These are phyloP conservation scores for Monochamus alternatus DNA, from an alignment of 2,888 invertebrate species.

Conservation along the genomic window DNA sequence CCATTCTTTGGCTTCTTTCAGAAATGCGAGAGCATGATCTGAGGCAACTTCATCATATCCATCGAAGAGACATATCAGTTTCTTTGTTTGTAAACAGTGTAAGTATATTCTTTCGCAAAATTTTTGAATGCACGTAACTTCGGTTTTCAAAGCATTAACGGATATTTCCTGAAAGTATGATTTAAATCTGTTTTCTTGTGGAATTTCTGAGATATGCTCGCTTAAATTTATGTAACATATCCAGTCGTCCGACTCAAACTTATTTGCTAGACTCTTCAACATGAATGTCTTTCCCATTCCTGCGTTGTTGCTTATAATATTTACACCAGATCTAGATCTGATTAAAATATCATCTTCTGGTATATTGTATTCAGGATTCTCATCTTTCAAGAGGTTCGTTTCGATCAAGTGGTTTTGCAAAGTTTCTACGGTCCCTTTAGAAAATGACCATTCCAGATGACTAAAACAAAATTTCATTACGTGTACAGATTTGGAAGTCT, in stretches of 20 bases:
- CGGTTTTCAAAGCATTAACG: not conserved
- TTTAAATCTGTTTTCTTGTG: not conserved
- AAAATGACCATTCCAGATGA: slow-evolving; percentile 24
- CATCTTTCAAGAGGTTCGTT: not conserved
- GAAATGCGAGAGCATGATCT: slow-evolving; percentile 15
- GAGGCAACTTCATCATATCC: slow-evolving; percentile 37
- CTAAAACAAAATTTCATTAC: not conserved
- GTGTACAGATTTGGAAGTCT: not conserved
- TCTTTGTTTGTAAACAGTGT: slow-evolving; percentile 1
- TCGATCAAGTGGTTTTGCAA: slow-evolving; percentile 11
- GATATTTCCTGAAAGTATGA: slow-evolving; percentile 4
- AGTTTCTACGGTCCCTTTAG: slow-evolving; percentile 24
- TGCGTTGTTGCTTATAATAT: slow-evolving; percentile 33
- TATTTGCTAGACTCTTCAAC: slow-evolving; percentile 28
- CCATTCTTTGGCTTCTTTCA: not conserved
- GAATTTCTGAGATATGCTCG: slow-evolving; percentile 16
- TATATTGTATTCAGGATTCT: not conserved
- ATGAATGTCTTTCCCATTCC: slow-evolving; percentile 38
- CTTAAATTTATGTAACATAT: slow-evolving; percentile 29
- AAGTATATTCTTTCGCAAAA: slow-evolving; percentile 7
- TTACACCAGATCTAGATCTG: not conserved
- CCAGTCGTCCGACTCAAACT: slow-evolving; percentile 20
- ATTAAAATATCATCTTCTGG: slow-evolving; percentile 21
- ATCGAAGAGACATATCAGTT: slow-evolving; percentile 26
- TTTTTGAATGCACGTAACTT: not conserved